Evolutionary conservation across 2,888 invertebrate genomes (phyloP).

Genomic region (Oxyteleia sp.): DNA sequence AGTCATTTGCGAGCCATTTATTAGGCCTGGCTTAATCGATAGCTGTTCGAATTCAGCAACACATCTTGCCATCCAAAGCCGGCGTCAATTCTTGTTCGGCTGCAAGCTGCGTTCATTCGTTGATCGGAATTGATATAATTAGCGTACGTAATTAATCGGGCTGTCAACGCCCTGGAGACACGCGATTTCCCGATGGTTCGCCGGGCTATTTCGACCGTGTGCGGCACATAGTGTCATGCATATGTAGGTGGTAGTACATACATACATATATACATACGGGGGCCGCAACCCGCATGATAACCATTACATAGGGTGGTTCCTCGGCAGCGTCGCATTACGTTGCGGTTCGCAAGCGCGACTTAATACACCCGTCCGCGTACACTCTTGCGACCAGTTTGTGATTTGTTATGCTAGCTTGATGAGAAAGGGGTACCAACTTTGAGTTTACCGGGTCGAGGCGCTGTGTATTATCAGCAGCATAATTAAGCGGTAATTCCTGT

Average conservation of each 20-base stretch:
- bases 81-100: not conserved
- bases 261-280: constrained; percentile 10
- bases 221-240: constrained; percentile 14
- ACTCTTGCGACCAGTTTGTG: constrained; percentile 55
- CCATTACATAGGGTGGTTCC: constrained; percentile 6
- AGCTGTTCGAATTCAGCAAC: constrained; percentile 12
- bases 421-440: constrained; percentile 64
- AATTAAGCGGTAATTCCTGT: too few species aligned
- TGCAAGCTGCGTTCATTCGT: constrained; percentile 11
- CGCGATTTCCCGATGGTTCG: constrained; percentile 39
- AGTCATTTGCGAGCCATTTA: not conserved
- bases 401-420: constrained; percentile 52
- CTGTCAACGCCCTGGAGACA: constrained; percentile 48
- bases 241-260: constrained; percentile 25
- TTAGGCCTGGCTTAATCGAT: not conserved
- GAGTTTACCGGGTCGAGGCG: too few species aligned
- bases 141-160: constrained; percentile 57
- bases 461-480: too few species aligned
- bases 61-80: not conserved
- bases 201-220: constrained; percentile 3
- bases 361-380: constrained; percentile 13
- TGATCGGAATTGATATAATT: constrained; percentile 45
- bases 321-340: too few species aligned
- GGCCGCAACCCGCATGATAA: constrained; percentile 5
- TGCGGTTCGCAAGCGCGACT: constrained; percentile 25